Percentiles rank a stretch among this genome's conserved stretches.
Conservation (phyloP, 1,140 invertebrate genomes). For the Drosophila biarmipes region DNA sequence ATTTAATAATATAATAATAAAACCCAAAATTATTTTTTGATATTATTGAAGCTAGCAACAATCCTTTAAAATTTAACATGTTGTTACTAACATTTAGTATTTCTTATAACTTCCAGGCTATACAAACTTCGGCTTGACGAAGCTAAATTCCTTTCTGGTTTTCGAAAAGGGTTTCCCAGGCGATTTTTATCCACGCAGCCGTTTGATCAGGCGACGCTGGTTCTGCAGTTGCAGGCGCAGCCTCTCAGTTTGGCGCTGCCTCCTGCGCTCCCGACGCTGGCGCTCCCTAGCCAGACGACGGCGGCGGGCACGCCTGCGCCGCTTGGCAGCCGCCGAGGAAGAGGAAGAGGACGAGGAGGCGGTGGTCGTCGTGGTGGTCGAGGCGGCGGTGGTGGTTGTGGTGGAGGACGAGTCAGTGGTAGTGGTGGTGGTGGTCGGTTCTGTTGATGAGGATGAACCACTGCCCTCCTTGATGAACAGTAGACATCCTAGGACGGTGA, state of each 20-base stretch:
- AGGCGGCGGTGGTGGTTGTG: background rate
- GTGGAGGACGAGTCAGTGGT: constrained; percentile 1
- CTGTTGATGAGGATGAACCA: background rate
- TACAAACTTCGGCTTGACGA: too few species aligned
- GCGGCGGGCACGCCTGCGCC: constrained; percentile 24
- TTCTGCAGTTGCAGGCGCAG: constrained; percentile 3
- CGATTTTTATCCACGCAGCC: constrained; percentile 9
- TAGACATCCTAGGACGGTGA: constrained; percentile 21
- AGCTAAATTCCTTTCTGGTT: too few species aligned
- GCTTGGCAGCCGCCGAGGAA: constrained; percentile 17
- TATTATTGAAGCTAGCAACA: too few species aligned
- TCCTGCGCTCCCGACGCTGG: constrained; percentile 12
- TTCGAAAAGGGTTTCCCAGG: background rate
- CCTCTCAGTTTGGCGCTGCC: constrained; percentile 8
- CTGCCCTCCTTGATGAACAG: constrained; percentile 10
- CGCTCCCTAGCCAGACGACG: constrained; percentile 31
- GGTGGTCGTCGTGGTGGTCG: background rate
- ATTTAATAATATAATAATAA: too few species aligned
- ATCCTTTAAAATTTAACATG: too few species aligned
- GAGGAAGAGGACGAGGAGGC: constrained; percentile 12
- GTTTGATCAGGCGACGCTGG: constrained; percentile 21
- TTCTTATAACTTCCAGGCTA: too few species aligned
- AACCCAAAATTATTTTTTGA: too few species aligned
- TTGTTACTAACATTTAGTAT: too few species aligned
- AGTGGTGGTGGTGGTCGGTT: background rate